Evolutionary conservation across 2,888 invertebrate genomes (phyloP).

Genomic region (Lottia scabra): DNA sequence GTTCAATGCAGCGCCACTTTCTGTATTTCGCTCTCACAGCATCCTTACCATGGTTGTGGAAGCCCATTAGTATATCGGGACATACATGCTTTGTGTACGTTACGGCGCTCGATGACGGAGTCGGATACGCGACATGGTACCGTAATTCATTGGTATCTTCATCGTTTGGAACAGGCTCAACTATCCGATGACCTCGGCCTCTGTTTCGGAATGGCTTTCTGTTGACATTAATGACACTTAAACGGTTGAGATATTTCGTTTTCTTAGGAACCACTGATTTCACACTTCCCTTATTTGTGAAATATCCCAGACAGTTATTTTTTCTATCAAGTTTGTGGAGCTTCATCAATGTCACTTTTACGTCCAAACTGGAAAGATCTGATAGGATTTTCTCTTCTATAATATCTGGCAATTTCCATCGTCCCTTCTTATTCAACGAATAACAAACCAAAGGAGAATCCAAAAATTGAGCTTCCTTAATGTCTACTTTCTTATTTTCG

Average conservation of each 20-base stretch:
- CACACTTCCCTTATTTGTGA: background rate
- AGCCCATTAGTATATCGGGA: too few relatives aligned
- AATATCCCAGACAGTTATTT: background rate
- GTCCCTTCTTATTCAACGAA: slow-evolving; percentile 52
- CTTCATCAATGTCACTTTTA: background rate
- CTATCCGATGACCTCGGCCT: background rate
- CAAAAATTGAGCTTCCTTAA: background rate
- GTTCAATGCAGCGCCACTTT: too few relatives aligned
- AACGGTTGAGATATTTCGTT: background rate
- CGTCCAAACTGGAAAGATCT: background rate
- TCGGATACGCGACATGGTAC: background rate
- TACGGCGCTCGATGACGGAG: background rate
- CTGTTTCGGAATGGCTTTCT: background rate
- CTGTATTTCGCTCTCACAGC: too few relatives aligned
- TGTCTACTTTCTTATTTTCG: background rate
- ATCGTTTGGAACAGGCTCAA: background rate
- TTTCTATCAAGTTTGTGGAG: background rate
- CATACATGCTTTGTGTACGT: too few relatives aligned
- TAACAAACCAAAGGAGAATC: background rate
- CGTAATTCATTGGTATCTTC: background rate
- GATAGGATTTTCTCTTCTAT: slow-evolving; percentile 34
- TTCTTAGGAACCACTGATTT: background rate
- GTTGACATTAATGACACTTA: background rate
- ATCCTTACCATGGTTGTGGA: too few relatives aligned
- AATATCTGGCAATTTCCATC: slow-evolving; percentile 48